Percentiles rank a stretch among this genome's conserved stretches.
phyloP scores from a whole-genome alignment of 2,113 vertebrate genomes.

The Sarotherodon lohbergeri region DNA sequence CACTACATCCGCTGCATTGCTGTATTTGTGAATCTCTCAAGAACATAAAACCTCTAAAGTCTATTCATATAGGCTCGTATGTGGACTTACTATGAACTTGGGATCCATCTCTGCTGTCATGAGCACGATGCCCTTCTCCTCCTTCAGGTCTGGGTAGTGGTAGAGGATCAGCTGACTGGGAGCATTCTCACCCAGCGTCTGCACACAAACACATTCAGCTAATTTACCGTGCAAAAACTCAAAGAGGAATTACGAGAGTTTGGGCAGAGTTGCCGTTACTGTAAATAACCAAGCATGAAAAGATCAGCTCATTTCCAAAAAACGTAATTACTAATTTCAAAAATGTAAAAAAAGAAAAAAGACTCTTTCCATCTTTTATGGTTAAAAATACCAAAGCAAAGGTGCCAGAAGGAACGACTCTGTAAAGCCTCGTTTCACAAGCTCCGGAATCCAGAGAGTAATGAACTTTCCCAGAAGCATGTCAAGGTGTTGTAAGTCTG shows the following conservation, averaged over 20 bases:
- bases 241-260: background rate
- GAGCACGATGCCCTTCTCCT: constrained; percentile 89
- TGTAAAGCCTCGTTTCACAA: background rate
- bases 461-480: background rate
- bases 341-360: background rate
- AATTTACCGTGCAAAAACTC: background rate
- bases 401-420: background rate
- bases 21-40: background rate
- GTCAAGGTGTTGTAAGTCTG: background rate
- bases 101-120: constrained; percentile 92
- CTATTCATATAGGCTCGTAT: background rate
- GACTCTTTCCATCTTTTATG: background rate
- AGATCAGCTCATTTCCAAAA: background rate
- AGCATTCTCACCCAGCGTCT: constrained; percentile 84
- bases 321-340: background rate
- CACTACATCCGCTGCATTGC: background rate
- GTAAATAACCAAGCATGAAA: background rate
- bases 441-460: background rate
- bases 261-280: background rate
- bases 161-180: constrained; percentile 90
- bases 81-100: constrained; percentile 83
- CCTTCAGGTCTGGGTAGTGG: constrained; percentile 88
- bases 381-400: background rate
- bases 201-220: background rate
- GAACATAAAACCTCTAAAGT: background rate